Base-by-base conservation (phyloP, 2,888 invertebrate genomes). In the Heliconius ismenius region DNA sequence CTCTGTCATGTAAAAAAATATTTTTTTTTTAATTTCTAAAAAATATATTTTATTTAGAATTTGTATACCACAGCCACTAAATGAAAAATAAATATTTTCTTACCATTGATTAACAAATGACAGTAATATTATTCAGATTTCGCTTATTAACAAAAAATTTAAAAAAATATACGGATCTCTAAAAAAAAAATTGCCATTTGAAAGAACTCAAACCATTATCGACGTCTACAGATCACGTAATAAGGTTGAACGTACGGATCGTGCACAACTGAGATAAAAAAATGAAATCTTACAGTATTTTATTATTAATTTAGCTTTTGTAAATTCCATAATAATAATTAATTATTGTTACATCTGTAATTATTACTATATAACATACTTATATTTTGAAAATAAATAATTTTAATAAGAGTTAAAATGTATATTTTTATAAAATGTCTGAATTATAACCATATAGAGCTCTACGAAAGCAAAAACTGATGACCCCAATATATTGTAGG, bases 211-310 rank as follows among this genome's bases (percentile, higher is more conserved):
- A 62, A 39, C 69, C 39, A 32, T 24, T 67, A 67, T 39, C 26
- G 24, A 43, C 39, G 49, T 77, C 74, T 74, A 26, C 39, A 60
- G 63, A 73, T 75, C 74, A 77, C 76, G 76, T 78, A 79, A 78
- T 77, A 78, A 77, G 76, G 79, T 76, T 81, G 79, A 81, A 79
- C 54, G 80, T 74, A 76, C 79, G 39, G 69, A 76, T 73, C 21
- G 49, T 21, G 36, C 32, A 67, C 62, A 43, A 49, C n/a, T 4
- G n/a, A 6, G 24, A 6, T 21, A 75, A 32, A 54, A 32, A 75
- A 21, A 39, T 18, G 13, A 28, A 11, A 3, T 54, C 10, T 74
- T 75, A 68, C 39, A 43, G 39, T 67, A 73, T 76, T 76, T 72
- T 62, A 72, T 36, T 60, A 63, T 64, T 36, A 60, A 49, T 72